Base-by-base conservation (phyloP, 2,888 invertebrate genomes). In the Ochlodes sylvanus region DNA sequence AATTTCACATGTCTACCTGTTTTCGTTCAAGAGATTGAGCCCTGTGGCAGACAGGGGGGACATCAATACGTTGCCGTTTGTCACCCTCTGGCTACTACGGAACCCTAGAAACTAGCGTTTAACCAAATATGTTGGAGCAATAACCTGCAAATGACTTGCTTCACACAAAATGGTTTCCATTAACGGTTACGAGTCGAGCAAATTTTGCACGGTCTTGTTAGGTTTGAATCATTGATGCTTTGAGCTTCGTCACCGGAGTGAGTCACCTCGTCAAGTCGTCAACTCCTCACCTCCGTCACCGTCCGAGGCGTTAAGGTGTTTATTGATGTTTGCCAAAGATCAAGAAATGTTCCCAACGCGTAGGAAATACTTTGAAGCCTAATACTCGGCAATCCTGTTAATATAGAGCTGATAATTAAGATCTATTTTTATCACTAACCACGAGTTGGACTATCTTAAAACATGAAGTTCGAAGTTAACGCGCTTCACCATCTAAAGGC, bases 191-290 rank as follows among this genome's bases (percentile, higher is more conserved):
- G 66, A 47, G 57, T 64, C 64, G 64, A 15, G 42, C 34, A 66
- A 66, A 66, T 66, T 66, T 66, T 66, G 66, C 66, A 66, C 42
- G 66, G 66, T 66, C 60, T 66, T 60, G 60, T 66, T 60, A 21
- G 54, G 54, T 60, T 66, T 66, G 66, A 66, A 66, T 66, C 66
- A 65, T 21, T 38, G 65, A 14, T 38, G 41, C 21, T 52, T 19
- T 38, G 27, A 21, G 19, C 66, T 52, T 66, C 66, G 50, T 32
- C 54, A 58, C 10, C 15, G 7, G n/a, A 0, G 65, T 65, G 66
- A 60, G 54, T 60, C 66, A 60, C 17, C 66, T 27, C 44, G 7
- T 17, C 44, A 47, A n/a, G n/a, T 34, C 9, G 42, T n/a, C 42
- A 15, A 5, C 42, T n/a, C n/a, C n/a, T 44, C 42, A 15, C 42